These are phyloP conservation scores for Eurois occulta DNA, from an alignment of 2,888 invertebrate genomes.

Conservation along the genomic window DNA sequence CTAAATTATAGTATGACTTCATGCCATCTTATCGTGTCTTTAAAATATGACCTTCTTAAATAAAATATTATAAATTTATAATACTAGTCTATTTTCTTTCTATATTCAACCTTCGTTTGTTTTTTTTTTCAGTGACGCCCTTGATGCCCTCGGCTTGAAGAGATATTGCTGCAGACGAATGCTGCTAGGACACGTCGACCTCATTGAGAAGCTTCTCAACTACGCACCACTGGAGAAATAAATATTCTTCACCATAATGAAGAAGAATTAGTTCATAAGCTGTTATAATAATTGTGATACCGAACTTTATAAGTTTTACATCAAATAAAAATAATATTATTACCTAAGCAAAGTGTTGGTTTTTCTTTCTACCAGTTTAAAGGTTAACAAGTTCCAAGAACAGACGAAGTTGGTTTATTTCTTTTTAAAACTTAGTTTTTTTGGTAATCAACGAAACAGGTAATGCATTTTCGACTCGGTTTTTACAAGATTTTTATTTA, in stretches of 20 bases:
- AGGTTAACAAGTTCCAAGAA: neutral
- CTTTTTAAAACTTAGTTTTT: neutral
- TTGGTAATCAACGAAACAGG: neutral
- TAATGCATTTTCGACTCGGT: neutral
- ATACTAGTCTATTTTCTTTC: neutral
- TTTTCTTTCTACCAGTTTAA: neutral
- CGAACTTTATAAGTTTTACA: constrained; percentile 48
- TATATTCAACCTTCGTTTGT: neutral
- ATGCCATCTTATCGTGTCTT: neutral
- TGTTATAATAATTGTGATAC: constrained; percentile 55
- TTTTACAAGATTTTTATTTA: neutral
- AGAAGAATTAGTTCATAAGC: constrained; percentile 38
- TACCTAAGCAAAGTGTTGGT: neutral
- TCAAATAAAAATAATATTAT: constrained; percentile 31
- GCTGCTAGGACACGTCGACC: constrained; percentile 99
- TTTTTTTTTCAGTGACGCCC: constrained; percentile 94
- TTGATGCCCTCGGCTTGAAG: constrained; percentile 98
- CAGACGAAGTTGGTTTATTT: neutral
- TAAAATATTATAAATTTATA: too few species aligned
- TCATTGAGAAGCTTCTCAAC: constrained; percentile 99
- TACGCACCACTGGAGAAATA: constrained; percentile 99
- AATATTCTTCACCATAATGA: constrained; percentile 51
- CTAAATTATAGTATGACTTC: constrained; percentile 23
- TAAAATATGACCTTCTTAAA: neutral
- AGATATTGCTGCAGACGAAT: constrained; percentile 99